Evolutionary conservation across 2,888 invertebrate species (phyloP), one percentile per base, ranked within the genome.

Genomic region (Himalopsyche anomala): DNA sequence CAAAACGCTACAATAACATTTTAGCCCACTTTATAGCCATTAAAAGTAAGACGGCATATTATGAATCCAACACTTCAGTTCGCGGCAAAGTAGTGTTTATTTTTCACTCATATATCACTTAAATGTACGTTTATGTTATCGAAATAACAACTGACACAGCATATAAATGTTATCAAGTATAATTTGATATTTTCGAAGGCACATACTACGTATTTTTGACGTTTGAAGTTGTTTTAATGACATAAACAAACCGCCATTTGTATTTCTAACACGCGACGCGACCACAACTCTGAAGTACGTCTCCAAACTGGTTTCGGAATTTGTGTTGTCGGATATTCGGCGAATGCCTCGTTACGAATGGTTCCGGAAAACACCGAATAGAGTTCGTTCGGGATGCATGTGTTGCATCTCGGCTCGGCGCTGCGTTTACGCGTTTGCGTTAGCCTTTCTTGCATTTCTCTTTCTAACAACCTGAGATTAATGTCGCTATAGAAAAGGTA

Each of bases 191-290:
- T 80, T 69, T 54, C n/a, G 40, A 85, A 62, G 62, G 62, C 69
- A 40, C 38, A 79, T 9, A 74, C 15, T n/a, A 54, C 62, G 54
- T 80, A 85, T 56, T 84, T 69, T 56, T 82, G 85, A 84, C 84
- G 81, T 87, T 88, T 85, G 74, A 81, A 81, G 19, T 81, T 56
- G 91, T 91, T 92, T 92, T 91, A 92, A 92, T 92, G 92, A 93
- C 92, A 93, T 91, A 92, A 91, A 90, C 91, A 91, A 90, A 91
- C 89, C 90, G 89, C 92, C 92, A 91, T 91, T 91, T 91, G 90
- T 89, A 90, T 89, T 89, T 89, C 89, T 88, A 89, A 90, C 87
- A 88, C 88, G 89, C 90, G 90, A 90, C 91, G 91, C 91, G 89
- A 91, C 92, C 91, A 82, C 86, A 88, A 62, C 89, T 87, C 42